A percentile compares a stretch with the other conserved stretches of the same genome.
These are phyloP conservation scores for Beris morrisii DNA, from an alignment of 2,888 invertebrate species.

Conservation along the genomic window DNA sequence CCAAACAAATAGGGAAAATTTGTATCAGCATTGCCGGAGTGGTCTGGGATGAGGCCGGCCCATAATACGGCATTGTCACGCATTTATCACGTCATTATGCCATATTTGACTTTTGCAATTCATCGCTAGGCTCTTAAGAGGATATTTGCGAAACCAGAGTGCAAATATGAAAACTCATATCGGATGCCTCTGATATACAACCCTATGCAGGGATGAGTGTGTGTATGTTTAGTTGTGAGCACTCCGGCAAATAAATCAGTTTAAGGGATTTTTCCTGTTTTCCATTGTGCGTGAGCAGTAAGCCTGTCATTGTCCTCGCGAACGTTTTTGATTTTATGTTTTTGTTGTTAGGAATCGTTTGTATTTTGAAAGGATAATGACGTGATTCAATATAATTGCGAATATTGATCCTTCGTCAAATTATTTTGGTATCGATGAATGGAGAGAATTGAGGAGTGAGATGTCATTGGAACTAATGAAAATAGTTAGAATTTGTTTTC, in stretches of 20 bases:
- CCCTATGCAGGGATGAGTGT: not conserved
- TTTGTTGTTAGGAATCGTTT: constrained; percentile 19
- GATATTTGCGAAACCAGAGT: constrained; percentile 31
- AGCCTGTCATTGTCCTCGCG: constrained; percentile 31
- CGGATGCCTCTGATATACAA: constrained; percentile 19
- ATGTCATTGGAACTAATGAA: no score
- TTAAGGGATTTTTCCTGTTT: constrained; percentile 32
- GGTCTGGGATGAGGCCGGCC: no score
- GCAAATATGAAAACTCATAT: constrained; percentile 30
- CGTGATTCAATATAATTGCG: constrained; percentile 32
- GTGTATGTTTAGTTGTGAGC: not conserved
- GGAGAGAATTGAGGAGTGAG: constrained; percentile 21
- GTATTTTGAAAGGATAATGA: constrained; percentile 31
- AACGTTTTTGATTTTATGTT: constrained; percentile 7
- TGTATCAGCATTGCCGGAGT: no score
- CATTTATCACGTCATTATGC: constrained; percentile 31
- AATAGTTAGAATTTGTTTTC: no score
- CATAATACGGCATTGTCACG: constrained; percentile 15
- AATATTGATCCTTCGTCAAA: constrained; percentile 29
- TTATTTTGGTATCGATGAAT: constrained; percentile 8
- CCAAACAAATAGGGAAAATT: constrained; percentile 26
- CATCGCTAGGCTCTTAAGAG: constrained; percentile 30
- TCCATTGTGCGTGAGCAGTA: constrained; percentile 26
- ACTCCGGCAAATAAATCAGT: constrained; percentile 28
- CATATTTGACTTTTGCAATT: constrained; percentile 32